phyloP scores from a whole-genome alignment of 2,888 invertebrate genomes.

The Patella caerulea region DNA sequence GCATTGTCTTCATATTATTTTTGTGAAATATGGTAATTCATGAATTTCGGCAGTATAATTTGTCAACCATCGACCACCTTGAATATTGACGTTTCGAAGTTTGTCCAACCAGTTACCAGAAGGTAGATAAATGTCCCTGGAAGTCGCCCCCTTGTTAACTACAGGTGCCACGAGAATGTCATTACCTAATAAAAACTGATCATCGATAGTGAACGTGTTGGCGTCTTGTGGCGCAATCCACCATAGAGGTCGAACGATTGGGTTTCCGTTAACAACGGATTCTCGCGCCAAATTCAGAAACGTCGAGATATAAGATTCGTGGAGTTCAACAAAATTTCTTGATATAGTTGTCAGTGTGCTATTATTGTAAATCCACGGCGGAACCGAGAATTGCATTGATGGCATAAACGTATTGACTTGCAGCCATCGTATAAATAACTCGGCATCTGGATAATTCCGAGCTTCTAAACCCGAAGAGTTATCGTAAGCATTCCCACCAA shows the following conservation, averaged over 20 bases:
- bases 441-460: slow-evolving; percentile 50
- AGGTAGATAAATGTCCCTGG: slow-evolving; percentile 63
- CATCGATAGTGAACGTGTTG: slow-evolving; percentile 84
- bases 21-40: slow-evolving; percentile 52
- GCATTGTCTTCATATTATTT: slow-evolving; percentile 2
- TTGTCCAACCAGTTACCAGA: slow-evolving; percentile 51
- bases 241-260: slow-evolving; percentile 92
- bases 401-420: slow-evolving; percentile 91
- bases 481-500: slow-evolving; percentile 66
- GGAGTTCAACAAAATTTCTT: slow-evolving; percentile 49
- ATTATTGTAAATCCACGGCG: slow-evolving; percentile 72
- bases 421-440: slow-evolving; percentile 83
- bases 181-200: slow-evolving; percentile 72
- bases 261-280: slow-evolving; percentile 73
- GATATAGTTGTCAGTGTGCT: slow-evolving; percentile 48
- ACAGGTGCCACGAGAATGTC: slow-evolving; percentile 68
- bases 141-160: slow-evolving; percentile 55
- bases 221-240: slow-evolving; percentile 88
- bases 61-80: slow-evolving; percentile 47
- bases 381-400: slow-evolving; percentile 85
- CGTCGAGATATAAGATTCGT: slow-evolving; percentile 47
- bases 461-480: slow-evolving; percentile 28
- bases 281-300: slow-evolving; percentile 55
- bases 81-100: slow-evolving; percentile 25
- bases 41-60: slow-evolving; percentile 46